These are phyloP conservation scores for Osmoderma eremita DNA, from an alignment of 2,888 invertebrate species.

Conservation along the genomic window DNA sequence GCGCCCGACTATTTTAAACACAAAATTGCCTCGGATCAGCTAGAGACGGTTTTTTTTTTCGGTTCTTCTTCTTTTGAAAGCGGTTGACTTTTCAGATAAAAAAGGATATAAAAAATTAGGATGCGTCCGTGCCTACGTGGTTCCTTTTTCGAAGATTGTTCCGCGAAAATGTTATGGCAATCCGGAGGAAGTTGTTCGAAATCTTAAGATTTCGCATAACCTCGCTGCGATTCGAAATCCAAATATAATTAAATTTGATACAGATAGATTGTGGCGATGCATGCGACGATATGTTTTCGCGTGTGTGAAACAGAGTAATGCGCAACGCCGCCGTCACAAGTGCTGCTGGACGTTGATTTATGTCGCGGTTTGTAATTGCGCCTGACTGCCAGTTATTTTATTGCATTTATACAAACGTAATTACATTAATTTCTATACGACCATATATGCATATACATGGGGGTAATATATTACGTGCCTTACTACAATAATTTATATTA, in stretches of 20 bases:
- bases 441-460: slow-evolving; percentile 38
- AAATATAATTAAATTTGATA: slow-evolving; percentile 24
- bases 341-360: slow-evolving; percentile 31
- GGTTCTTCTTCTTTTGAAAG: slow-evolving; percentile 3
- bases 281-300: slow-evolving; percentile 19
- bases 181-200: not conserved
- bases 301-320: slow-evolving; percentile 26
- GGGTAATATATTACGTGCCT: slow-evolving; percentile 42
- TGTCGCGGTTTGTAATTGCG: slow-evolving; percentile 34
- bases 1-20: slow-evolving; percentile 42
- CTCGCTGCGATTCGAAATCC: slow-evolving; percentile 1
- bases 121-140: not conserved
- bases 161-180: not conserved
- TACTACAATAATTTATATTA: slow-evolving; percentile 44
- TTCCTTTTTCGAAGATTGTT: not conserved
- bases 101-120: not conserved
- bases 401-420: slow-evolving; percentile 40
- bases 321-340: slow-evolving; percentile 14
- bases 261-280: slow-evolving; percentile 13
- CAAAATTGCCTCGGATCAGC: slow-evolving; percentile 40
- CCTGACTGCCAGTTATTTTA: slow-evolving; percentile 37
- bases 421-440: slow-evolving; percentile 43
- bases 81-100: slow-evolving; percentile 29
- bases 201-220: not conserved
- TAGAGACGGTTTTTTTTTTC: slow-evolving; percentile 21